These are phyloP conservation scores for Rhagologus leucostigma DNA, from an alignment of 2,113 vertebrate species.

Conservation along the genomic window DNA sequence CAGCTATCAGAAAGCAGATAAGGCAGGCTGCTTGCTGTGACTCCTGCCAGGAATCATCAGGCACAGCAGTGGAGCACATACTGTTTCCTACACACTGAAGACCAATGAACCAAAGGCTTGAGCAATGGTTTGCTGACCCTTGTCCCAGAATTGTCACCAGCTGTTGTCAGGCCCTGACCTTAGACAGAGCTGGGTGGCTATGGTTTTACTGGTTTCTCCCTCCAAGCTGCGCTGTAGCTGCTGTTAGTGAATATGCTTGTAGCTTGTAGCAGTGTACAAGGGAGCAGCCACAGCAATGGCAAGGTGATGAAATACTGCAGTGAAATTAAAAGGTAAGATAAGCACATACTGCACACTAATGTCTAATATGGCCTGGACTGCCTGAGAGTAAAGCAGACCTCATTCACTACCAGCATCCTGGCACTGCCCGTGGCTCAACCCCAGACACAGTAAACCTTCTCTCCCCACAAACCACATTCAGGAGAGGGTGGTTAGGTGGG, in stretches of 20 bases:
- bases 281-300: not conserved
- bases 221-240: not conserved
- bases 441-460: not conserved
- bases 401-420: not conserved
- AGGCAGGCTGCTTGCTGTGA: not conserved
- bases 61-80: not conserved
- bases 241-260: not conserved
- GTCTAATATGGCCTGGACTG: not conserved
- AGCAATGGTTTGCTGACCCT: not conserved
- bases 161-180: not conserved
- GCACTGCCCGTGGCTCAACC: not conserved
- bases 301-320: not conserved
- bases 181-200: not conserved
- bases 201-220: not conserved
- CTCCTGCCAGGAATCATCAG: not conserved
- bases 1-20: constrained; percentile 12
- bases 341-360: not conserved
- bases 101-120: not conserved
- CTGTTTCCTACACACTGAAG: not conserved
- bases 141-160: not conserved
- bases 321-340: not conserved
- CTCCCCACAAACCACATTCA: not conserved
- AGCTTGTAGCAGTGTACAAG: not conserved
- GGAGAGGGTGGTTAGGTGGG: not conserved
- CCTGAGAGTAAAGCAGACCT: not conserved